A percentile compares a stretch with the other conserved stretches of the same genome.
Evolutionary conservation across 2,113 vertebrate species (phyloP).

Genomic region (Ameiurus melas): DNA sequence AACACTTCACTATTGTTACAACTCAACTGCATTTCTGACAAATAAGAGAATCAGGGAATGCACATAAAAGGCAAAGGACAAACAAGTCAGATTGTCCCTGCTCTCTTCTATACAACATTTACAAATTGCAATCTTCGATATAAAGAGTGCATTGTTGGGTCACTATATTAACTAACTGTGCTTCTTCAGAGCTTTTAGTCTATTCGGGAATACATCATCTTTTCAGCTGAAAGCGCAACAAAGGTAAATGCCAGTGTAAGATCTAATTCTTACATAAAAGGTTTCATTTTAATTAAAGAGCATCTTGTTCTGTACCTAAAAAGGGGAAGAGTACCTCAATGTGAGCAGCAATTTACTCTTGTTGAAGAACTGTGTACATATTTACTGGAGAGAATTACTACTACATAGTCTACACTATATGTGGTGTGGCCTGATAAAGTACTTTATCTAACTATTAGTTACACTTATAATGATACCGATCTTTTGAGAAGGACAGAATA

Average conservation of each 20-base stretch:
- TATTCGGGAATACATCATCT: constrained; percentile 68
- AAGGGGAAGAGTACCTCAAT: constrained; percentile 38
- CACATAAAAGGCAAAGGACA: constrained; percentile 81
- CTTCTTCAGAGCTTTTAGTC: constrained; percentile 66
- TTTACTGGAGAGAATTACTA: constrained; percentile 4
- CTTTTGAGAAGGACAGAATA: neutral
- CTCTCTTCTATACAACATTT: constrained; percentile 83
- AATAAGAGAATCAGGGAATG: constrained; percentile 72
- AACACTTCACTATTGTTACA: constrained; percentile 89
- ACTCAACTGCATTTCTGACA: constrained; percentile 86
- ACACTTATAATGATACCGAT: neutral
- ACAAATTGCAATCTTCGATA: constrained; percentile 75
- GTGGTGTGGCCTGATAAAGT: neutral
- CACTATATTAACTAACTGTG: constrained; percentile 74
- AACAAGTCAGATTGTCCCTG: constrained; percentile 85
- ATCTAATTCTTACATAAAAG: constrained; percentile 50
- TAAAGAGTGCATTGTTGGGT: constrained; percentile 74
- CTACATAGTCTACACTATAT: constrained; percentile 4
- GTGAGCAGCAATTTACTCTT: constrained; percentile 44
- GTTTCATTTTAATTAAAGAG: constrained; percentile 51
- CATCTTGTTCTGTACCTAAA: constrained; percentile 42
- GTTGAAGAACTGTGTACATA: constrained; percentile 14
- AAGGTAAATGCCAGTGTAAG: constrained; percentile 48
- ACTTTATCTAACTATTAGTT: neutral
- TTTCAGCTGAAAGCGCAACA: constrained; percentile 64